Evolutionary conservation across 2,797 vertebrate genomes (phyloP).

Genomic region (Malacoraja senta): DNA sequence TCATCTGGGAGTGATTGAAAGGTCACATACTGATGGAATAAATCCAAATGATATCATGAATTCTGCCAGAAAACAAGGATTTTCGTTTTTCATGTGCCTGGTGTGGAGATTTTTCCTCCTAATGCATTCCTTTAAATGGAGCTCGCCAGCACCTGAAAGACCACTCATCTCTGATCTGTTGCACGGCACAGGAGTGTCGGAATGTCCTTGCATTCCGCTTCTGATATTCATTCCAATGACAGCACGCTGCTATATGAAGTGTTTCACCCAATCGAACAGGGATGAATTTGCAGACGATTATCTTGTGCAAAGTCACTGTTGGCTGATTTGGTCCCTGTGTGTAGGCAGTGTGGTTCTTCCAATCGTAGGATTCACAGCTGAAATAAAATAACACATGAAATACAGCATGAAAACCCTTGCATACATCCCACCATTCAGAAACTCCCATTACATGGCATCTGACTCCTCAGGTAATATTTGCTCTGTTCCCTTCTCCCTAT

Average conservation of each 20-base stretch:
- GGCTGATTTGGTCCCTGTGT: neutral
- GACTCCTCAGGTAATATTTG: too few species aligned
- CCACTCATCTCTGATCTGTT: too few species aligned
- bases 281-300: too few species aligned
- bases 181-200: too few species aligned
- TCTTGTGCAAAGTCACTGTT: neutral
- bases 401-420: neutral
- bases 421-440: too few species aligned
- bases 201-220: too few species aligned
- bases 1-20: neutral
- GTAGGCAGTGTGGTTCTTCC: neutral
- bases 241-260: too few species aligned
- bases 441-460: too few species aligned
- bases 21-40: neutral
- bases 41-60: constrained; percentile 8
- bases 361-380: neutral
- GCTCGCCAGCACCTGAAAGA: too few species aligned
- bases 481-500: too few species aligned
- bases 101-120: neutral
- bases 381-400: neutral
- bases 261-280: too few species aligned
- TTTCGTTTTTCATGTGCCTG: neutral
- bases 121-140: neutral
- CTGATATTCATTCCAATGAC: too few species aligned
- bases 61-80: neutral